Conservation (phyloP, 1,140 invertebrate genomes). For the Colletes gigas region DNA sequence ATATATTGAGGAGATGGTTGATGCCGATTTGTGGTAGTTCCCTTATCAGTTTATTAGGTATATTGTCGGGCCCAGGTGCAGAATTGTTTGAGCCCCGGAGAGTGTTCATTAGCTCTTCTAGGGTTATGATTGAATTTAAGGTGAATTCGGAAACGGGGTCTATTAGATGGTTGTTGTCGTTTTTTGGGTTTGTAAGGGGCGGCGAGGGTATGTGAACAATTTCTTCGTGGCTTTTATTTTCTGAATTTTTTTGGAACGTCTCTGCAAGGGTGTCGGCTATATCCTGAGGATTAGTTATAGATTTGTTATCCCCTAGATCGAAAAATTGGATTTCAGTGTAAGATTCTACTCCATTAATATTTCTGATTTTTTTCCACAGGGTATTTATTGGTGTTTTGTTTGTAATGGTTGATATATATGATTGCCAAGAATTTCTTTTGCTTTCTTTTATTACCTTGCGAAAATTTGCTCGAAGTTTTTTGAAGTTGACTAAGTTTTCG, state of each 20-base stretch:
- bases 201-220: background rate
- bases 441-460: constrained; percentile 2
- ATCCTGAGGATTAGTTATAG: background rate
- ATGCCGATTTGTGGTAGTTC: constrained; percentile 52
- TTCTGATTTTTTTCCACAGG: background rate
- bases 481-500: constrained; percentile 40
- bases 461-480: background rate
- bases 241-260: background rate
- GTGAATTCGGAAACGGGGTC: background rate
- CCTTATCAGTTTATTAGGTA: constrained; percentile 53
- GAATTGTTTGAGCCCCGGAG: background rate
- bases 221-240: constrained; percentile 48
- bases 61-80: constrained; percentile 35
- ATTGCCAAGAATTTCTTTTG: background rate
- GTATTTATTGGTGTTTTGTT: background rate
- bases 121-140: background rate
- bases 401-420: background rate
- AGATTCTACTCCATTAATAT: background rate
- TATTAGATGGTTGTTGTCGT: background rate
- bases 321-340: background rate
- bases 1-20: constrained; percentile 49
- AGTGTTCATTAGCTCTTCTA: background rate
- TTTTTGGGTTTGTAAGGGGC: background rate
- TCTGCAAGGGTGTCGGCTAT: background rate
- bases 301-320: background rate